A percentile compares a stretch with the other conserved stretches of the same genome.
phyloP scores from a whole-genome alignment of 2,797 vertebrate species.

The Pagetopsis macropterus region DNA sequence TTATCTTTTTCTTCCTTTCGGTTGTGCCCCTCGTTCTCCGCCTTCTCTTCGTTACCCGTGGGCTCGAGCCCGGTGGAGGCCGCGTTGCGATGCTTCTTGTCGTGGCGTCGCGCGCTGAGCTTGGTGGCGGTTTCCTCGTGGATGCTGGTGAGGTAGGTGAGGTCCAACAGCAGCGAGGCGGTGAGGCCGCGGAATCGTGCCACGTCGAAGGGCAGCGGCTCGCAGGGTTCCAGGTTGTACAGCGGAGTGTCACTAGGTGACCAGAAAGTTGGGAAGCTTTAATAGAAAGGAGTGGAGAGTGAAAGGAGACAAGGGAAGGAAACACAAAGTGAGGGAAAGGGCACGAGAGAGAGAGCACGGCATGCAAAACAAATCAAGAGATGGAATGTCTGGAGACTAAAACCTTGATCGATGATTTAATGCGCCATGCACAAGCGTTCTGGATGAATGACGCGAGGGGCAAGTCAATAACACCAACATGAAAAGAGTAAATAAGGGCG shows the following conservation, averaged over 20 bases:
- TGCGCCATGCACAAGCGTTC: slow-evolving; percentile 15
- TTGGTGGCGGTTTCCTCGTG: slow-evolving; percentile 90
- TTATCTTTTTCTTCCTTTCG: slow-evolving; percentile 77
- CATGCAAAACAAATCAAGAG: slow-evolving; percentile 59
- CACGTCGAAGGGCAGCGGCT: slow-evolving; percentile 96
- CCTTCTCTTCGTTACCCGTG: slow-evolving; percentile 52
- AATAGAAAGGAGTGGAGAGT: slow-evolving; percentile 89
- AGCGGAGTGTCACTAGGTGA: slow-evolving; percentile 99
- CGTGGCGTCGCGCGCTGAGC: slow-evolving; percentile 88
- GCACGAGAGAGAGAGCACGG: slow-evolving; percentile 72
- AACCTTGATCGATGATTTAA: neutral
- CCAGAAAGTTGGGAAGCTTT: slow-evolving; percentile 99
- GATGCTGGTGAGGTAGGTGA: slow-evolving; percentile 95
- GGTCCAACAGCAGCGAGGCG: slow-evolving; percentile 93
- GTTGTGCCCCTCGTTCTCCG: slow-evolving; percentile 78
- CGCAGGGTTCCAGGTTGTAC: slow-evolving; percentile 98
- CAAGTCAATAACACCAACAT: slow-evolving; percentile 1
- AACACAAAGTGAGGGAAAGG: slow-evolving; percentile 95
- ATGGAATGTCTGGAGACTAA: slow-evolving; percentile 11
- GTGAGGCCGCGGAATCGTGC: slow-evolving; percentile 94
- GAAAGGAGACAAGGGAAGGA: slow-evolving; percentile 84
- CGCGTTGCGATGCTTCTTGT: slow-evolving; percentile 89
- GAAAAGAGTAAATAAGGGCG: neutral
- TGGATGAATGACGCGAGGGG: slow-evolving; percentile 7
- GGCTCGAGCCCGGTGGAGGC: slow-evolving; percentile 74